Evolutionary conservation across 2,113 vertebrate genomes (phyloP).

Genomic region (Anguilla japonica): DNA sequence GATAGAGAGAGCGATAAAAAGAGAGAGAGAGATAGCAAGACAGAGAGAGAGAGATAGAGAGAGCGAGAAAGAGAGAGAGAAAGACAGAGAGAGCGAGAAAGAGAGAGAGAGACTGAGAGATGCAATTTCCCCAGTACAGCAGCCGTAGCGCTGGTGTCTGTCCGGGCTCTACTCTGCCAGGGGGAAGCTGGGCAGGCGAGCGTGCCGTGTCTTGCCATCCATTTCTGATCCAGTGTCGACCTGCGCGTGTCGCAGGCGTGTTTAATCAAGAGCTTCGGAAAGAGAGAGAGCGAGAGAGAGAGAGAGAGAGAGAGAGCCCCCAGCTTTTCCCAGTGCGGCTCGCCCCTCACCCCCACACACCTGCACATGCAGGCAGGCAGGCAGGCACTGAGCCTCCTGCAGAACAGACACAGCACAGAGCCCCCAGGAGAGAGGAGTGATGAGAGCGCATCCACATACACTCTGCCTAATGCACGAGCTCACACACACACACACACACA

Average conservation of each 20-base stretch:
- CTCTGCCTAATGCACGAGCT: neutral
- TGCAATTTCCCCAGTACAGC: conserved; percentile 51
- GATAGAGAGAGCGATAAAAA: neutral
- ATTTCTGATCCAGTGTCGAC: neutral
- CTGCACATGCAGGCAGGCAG: conserved; percentile 21
- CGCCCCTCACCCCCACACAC: neutral
- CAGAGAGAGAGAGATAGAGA: conserved; percentile 40
- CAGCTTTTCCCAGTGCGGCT: neutral
- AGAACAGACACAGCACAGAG: neutral
- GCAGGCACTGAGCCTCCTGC: neutral
- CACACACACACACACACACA: neutral
- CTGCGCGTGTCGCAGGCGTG: conserved; percentile 23
- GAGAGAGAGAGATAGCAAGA: neutral
- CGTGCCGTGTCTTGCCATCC: conserved; percentile 14
- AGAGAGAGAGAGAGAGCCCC: neutral
- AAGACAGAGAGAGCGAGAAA: neutral
- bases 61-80: conserved; percentile 28
- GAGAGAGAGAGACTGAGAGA: neutral
- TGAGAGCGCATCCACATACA: conserved; percentile 46
- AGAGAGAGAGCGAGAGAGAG: neutral
- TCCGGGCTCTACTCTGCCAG: conserved; percentile 3
- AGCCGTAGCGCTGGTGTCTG: conserved; percentile 42
- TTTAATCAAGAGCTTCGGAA: conserved; percentile 26
- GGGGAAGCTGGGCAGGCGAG: conserved; percentile 38
- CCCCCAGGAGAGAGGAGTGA: conserved; percentile 45